Evolutionary conservation across 2,888 invertebrate species (phyloP).

Genomic region (Sphaerolaimus hirsutus): DNA sequence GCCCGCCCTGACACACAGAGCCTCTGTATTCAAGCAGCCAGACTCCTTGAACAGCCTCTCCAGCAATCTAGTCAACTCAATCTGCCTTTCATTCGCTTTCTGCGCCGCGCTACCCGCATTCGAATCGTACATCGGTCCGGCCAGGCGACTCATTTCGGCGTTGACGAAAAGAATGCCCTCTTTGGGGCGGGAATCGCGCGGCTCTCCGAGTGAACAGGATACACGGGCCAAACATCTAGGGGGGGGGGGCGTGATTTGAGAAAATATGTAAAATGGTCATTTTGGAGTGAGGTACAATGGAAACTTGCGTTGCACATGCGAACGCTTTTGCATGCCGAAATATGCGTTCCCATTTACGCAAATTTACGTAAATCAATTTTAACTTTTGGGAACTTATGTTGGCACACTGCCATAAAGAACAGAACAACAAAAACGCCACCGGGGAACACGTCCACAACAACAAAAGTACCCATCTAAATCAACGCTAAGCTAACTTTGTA

Average conservation of each 20-base stretch:
- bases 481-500: background rate
- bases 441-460: background rate
- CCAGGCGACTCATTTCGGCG: constrained; percentile 62
- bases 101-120: background rate
- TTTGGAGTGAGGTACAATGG: no score
- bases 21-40: constrained; percentile 68
- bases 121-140: constrained; percentile 37
- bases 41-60: constrained; percentile 67
- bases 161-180: constrained; percentile 65
- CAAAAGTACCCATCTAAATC: background rate
- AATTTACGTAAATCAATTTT: no score
- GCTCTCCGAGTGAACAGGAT: background rate
- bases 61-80: constrained; percentile 51
- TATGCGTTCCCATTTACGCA: no score
- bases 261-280: no score
- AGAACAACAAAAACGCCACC: no score
- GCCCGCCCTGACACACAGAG: constrained; percentile 71
- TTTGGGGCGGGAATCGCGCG: constrained; percentile 40
- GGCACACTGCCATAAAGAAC: no score
- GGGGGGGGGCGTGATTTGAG: no score
- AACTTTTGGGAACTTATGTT: no score
- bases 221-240: background rate
- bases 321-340: no score
- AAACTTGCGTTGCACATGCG: no score
- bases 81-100: constrained; percentile 26